These are phyloP conservation scores for Ectobius pallidus DNA, from an alignment of 2,888 invertebrate genomes.

Conservation along the genomic window DNA sequence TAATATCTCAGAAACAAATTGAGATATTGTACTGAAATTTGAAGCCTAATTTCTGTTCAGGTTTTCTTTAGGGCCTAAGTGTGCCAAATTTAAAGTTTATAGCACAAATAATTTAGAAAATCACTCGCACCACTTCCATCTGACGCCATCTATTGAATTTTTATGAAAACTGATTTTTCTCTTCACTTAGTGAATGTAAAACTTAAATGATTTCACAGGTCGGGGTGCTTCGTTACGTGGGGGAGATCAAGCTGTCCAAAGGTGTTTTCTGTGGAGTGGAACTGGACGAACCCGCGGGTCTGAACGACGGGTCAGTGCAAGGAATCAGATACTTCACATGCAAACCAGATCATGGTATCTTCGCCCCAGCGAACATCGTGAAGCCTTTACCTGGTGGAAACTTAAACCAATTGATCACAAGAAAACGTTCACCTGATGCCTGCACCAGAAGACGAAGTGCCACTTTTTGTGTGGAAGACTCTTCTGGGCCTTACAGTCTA, in stretches of 20 bases:
- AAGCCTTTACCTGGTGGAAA: constrained; percentile 23
- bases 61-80: too few relatives aligned
- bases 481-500: constrained; percentile 66
- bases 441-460: neutral
- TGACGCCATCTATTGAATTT: too few relatives aligned
- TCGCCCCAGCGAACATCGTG: constrained; percentile 67
- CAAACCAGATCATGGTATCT: constrained; percentile 63
- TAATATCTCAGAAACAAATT: too few relatives aligned
- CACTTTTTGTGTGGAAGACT: neutral
- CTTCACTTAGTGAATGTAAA: too few relatives aligned
- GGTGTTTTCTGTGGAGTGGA: constrained; percentile 71
- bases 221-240: constrained; percentile 64
- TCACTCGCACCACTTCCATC: too few relatives aligned
- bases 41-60: too few relatives aligned
- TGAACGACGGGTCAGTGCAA: constrained; percentile 67
- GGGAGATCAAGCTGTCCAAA: constrained; percentile 59
- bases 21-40: too few relatives aligned
- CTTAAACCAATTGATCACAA: constrained; percentile 41
- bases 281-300: constrained; percentile 62
- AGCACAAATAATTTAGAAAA: too few relatives aligned
- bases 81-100: too few relatives aligned
- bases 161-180: too few relatives aligned
- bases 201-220: too few relatives aligned
- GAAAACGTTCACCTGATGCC: constrained; percentile 37
- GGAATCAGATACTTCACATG: constrained; percentile 69